Percentiles rank a stretch among this genome's conserved stretches.
Evolutionary conservation across 2,113 vertebrate genomes (phyloP).

Genomic region (Gorsachius goisagi): DNA sequence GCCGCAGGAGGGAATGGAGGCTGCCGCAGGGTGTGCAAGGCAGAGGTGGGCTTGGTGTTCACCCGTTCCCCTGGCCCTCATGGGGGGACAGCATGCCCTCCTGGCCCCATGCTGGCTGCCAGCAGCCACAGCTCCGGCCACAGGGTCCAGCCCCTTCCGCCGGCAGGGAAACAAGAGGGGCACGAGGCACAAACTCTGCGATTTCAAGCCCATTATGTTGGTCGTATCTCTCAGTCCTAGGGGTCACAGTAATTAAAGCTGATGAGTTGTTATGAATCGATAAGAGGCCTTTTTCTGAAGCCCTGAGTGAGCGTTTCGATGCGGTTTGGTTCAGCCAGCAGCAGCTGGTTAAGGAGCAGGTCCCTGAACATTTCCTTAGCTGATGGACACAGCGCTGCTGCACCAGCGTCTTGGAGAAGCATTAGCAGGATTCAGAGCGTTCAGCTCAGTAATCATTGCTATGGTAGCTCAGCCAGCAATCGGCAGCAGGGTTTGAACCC

Average conservation of each 20-base stretch:
- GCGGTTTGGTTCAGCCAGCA: neutral
- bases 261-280: neutral
- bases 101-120: neutral
- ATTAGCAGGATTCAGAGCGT: neutral
- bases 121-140: no score
- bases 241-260: neutral
- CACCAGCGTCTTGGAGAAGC: neutral
- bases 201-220: neutral
- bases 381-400: neutral
- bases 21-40: neutral
- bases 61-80: accelerated
- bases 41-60: neutral
- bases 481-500: neutral
- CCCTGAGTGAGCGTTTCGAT: neutral
- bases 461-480: neutral
- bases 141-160: neutral
- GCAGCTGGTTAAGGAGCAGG: neutral
- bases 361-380: neutral
- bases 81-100: neutral
- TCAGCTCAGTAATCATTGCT: neutral
- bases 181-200: neutral
- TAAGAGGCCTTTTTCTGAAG: neutral
- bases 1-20: neutral
- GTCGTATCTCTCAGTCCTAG: neutral
- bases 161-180: neutral